Conservation (phyloP, 2,888 invertebrate genomes). For the Caenorhabditis japonica region DNA sequence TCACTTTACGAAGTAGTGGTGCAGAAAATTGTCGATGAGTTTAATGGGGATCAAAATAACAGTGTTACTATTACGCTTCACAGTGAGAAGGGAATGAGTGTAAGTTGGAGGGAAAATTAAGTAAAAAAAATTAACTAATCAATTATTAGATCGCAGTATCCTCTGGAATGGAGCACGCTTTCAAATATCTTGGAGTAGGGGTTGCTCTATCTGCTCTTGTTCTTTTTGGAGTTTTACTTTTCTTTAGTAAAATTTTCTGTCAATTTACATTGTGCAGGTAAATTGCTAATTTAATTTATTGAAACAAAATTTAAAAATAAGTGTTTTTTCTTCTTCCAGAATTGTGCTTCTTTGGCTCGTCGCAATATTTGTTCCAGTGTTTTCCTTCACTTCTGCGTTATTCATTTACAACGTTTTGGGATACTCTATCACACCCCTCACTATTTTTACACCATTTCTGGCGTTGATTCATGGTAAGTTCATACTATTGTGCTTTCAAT, state of each 20-base stretch:
- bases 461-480: constrained; percentile 50
- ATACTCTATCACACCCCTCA: constrained; percentile 52
- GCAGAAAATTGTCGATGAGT: constrained; percentile 38
- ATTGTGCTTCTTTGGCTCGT: constrained; percentile 29
- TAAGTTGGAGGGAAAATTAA: constrained; percentile 20
- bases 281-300: background rate
- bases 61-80: constrained; percentile 55
- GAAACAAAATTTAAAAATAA: background rate
- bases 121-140: background rate
- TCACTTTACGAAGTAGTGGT: constrained; percentile 52
- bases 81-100: constrained; percentile 58
- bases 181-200: constrained; percentile 23
- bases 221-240: constrained; percentile 22
- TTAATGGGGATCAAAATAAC: constrained; percentile 42
- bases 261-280: constrained; percentile 32
- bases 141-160: constrained; percentile 34
- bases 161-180: constrained; percentile 30
- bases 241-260: constrained; percentile 30
- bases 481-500: too few species aligned
- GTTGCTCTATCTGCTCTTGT: constrained; percentile 10
- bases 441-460: constrained; percentile 56
- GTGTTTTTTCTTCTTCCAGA: constrained; percentile 12
- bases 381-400: constrained; percentile 37
- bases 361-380: constrained; percentile 34
- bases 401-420: constrained; percentile 48